A percentile compares a stretch with the other conserved stretches of the same genome.
These are phyloP conservation scores for Apostichopus japonicus DNA, from an alignment of 35 echinoderm and acorn worm genomes.

Conservation along the genomic window DNA sequence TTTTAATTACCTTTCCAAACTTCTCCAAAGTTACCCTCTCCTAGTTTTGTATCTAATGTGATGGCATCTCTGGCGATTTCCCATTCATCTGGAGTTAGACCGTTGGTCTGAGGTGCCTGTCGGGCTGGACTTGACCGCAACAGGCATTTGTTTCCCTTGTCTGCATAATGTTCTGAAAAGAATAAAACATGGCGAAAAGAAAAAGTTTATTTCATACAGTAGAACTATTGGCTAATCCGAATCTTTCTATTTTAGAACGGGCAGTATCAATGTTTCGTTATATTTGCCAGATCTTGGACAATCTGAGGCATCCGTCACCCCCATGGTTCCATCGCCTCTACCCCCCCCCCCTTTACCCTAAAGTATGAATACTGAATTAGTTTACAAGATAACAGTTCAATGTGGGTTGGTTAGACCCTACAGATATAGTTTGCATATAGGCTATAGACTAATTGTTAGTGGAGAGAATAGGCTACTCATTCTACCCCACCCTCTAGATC, in stretches of 20 bases:
- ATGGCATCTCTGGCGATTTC: constrained; percentile 40
- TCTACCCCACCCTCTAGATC: too few relatives aligned
- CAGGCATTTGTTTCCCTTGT: constrained; percentile 38
- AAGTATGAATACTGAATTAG: background rate
- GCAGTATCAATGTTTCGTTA: too few relatives aligned
- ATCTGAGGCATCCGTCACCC: background rate
- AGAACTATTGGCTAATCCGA: too few relatives aligned
- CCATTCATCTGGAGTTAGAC: constrained; percentile 43
- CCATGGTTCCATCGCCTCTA: background rate
- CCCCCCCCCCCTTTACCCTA: background rate
- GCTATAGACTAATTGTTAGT: too few relatives aligned
- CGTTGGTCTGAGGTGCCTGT: constrained; percentile 15
- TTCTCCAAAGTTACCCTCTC: constrained; percentile 54
- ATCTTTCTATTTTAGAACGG: too few relatives aligned
- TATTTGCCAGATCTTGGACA: too few relatives aligned
- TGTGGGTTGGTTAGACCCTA: too few relatives aligned
- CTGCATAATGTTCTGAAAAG: constrained; percentile 1
- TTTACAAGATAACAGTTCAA: too few relatives aligned
- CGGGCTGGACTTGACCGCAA: constrained; percentile 24
- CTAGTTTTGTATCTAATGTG: constrained; percentile 13
- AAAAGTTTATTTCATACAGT: background rate
- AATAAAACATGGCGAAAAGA: background rate
- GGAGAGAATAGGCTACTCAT: too few relatives aligned
- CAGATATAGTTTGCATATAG: too few relatives aligned
- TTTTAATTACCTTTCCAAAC: constrained; percentile 32